These are phyloP conservation scores for Gyps fulvus DNA, from an alignment of 2,113 vertebrate genomes.

Conservation along the genomic window DNA sequence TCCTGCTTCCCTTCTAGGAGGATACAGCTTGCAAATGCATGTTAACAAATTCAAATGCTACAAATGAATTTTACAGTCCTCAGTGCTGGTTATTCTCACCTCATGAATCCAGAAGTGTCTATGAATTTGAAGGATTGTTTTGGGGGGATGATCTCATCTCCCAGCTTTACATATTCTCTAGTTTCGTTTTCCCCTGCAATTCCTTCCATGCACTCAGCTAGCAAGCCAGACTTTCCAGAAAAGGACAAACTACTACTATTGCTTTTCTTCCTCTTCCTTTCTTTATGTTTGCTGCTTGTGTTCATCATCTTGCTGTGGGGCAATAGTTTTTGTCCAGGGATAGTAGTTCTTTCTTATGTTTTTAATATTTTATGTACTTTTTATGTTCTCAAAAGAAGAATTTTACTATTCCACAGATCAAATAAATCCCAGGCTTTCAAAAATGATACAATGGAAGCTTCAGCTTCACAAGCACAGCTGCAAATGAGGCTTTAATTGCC, in stretches of 20 bases:
- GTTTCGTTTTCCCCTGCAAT: conserved; percentile 58
- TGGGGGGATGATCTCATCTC: conserved; percentile 70
- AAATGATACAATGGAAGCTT: neutral
- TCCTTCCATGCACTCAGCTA: conserved; percentile 28
- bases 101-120: conserved; percentile 72
- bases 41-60: conserved; percentile 52
- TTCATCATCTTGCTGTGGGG: neutral
- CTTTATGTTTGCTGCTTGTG: conserved; percentile 5
- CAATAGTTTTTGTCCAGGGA: neutral
- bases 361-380: neutral
- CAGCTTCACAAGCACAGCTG: conserved; percentile 38
- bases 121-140: conserved; percentile 60
- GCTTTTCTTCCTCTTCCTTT: neutral
- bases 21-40: conserved; percentile 40
- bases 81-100: conserved; percentile 57
- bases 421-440: neutral
- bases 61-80: conserved; percentile 68
- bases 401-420: neutral
- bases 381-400: neutral
- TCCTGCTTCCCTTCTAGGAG: neutral
- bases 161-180: conserved; percentile 62
- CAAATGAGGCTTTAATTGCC: conserved; percentile 53
- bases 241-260: conserved; percentile 19
- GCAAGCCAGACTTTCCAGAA: conserved; percentile 56
- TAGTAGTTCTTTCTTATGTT: neutral